Evolutionary conservation across 2,113 vertebrate species (phyloP).

Genomic region (Odocoileus virginianus): DNA sequence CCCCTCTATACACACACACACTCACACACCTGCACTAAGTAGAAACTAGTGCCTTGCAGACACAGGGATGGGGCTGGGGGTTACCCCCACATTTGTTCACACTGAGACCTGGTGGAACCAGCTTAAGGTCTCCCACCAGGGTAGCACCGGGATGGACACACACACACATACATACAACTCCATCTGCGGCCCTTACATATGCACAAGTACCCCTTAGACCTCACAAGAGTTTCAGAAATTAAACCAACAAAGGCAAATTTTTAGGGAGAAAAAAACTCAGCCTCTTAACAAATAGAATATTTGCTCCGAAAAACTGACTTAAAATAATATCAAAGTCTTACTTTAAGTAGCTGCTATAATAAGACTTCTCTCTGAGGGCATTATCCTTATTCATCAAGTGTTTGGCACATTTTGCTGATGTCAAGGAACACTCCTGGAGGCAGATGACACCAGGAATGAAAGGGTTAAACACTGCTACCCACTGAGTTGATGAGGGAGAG

Average conservation of each 20-base stretch:
- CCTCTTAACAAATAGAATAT: slow-evolving; percentile 30
- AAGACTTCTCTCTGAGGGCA: neutral
- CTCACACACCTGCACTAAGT: neutral
- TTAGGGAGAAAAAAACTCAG: neutral
- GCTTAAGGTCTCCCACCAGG: neutral
- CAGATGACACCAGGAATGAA: neutral
- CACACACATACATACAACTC: neutral
- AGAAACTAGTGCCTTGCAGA: neutral
- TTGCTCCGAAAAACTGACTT: neutral
- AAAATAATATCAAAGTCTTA: neutral
- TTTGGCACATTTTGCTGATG: neutral
- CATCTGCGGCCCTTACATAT: neutral
- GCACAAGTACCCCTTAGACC: neutral
- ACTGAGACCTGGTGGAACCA: neutral
- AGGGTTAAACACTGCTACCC: neutral
- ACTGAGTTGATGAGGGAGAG: neutral
- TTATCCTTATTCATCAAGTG: neutral
- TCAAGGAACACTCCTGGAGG: neutral
- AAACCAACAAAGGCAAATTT: neutral
- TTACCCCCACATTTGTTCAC: neutral
- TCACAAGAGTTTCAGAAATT: neutral
- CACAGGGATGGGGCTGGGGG: too few species aligned
- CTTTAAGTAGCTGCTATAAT: neutral
- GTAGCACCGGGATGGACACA: neutral
- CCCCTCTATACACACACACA: neutral